Evolutionary conservation across 2,888 invertebrate species (phyloP), one percentile per base, ranked within the genome.

Genomic region (Therioaphis trifolii): DNA sequence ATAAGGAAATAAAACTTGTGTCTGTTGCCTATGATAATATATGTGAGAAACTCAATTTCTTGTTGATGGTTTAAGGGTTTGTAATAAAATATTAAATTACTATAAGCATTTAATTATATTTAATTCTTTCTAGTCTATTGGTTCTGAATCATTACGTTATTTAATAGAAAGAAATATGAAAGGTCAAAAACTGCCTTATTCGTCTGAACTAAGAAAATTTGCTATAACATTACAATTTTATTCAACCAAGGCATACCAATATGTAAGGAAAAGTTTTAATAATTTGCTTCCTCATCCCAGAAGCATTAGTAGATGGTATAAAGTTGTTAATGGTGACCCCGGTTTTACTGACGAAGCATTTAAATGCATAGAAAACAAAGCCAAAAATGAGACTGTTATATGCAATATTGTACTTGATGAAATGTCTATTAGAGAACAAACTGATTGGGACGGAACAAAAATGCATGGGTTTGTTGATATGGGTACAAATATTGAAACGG

Each of bases 191-290:
- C 4, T 46, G 11, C 46, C 46, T 5, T 46, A 14, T 46, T 14
- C 46, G 2, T 9, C 46, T 14, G n/a, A 75, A 52, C n/a, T 55
- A 11, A 46, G 29, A 4, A 58, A 75, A 75, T 55, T 75, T 35
- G 29, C 75, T 0, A 75, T 55, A n/a, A 21, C 29, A 4, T 4
- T 29, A 14, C 35, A 61, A 43, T 61, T 61, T 76, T 61, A 61
- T 3, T 76, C 76, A n/a, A 29, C 1, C 12, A n/a, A n/a, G 4
- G 43, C 58, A 5, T 76, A 61, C n/a, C 7, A 75, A 2, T 85
- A 43, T 69, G 61, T 40, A 49, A 49, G 80, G 46, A 77, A 43
- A 63, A 71, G 21, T 58, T 77, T 27, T 35, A n/a, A 63, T 11
- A 61, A 63, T n/a, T 11, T 24, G 3, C 61, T 77, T 11, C 77